A percentile compares a stretch with the other conserved stretches of the same genome.
Evolutionary conservation across 2,797 vertebrate species (phyloP).

Genomic region (Smutsia temminckii): DNA sequence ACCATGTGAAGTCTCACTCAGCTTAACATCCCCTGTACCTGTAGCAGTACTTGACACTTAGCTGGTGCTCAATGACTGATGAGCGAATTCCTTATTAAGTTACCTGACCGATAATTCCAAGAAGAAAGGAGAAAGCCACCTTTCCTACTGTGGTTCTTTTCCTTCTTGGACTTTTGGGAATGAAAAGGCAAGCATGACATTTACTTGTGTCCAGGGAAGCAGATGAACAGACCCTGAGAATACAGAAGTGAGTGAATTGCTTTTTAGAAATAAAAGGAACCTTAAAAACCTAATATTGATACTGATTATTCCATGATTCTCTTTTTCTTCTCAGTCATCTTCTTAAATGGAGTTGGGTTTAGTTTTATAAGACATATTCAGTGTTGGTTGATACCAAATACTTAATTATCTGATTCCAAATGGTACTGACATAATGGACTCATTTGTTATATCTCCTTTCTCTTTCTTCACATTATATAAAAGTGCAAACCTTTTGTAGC

Average conservation of each 20-base stretch:
- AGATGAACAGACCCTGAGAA: neutral
- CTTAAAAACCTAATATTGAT: slow-evolving; percentile 34
- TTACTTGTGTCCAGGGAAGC: neutral
- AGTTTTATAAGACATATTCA: slow-evolving; percentile 35
- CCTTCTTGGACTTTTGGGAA: neutral
- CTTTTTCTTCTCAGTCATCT: neutral
- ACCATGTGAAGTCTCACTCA: neutral
- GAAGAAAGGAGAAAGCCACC: neutral
- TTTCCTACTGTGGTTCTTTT: neutral
- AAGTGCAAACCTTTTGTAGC: slow-evolving; percentile 49
- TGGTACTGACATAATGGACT: slow-evolving; percentile 31
- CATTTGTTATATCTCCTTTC: slow-evolving; percentile 23
- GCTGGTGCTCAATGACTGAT: neutral
- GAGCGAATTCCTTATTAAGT: neutral
- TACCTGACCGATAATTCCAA: neutral
- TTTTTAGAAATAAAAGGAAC: slow-evolving; percentile 41
- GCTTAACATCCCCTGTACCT: neutral
- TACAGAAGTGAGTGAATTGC: neutral
- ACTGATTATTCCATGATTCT: slow-evolving; percentile 1
- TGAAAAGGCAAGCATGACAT: neutral
- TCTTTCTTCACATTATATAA: slow-evolving; percentile 18
- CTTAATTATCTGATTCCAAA: slow-evolving; percentile 56
- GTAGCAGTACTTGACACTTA: neutral
- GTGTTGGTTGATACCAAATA: slow-evolving; percentile 18
- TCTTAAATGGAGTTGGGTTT: neutral